phyloP scores from a whole-genome alignment of 2,888 invertebrate genomes.

The Cephonodes hylas region DNA sequence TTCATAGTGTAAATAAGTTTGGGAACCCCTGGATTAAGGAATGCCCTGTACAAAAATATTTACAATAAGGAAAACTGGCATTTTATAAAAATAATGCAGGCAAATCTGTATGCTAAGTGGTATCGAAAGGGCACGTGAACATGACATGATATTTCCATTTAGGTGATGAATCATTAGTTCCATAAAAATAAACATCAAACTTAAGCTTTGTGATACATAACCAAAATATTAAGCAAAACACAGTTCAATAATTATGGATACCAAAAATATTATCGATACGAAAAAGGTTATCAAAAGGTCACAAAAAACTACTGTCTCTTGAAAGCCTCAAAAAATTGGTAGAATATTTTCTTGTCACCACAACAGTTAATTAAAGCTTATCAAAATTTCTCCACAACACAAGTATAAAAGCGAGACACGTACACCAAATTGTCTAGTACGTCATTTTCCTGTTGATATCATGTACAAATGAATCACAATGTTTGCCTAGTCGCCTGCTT shows the following conservation, averaged over 20 bases:
- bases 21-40: too few relatives aligned
- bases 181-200: too few relatives aligned
- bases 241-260: too few relatives aligned
- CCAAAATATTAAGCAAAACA: too few relatives aligned
- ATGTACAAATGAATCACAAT: conserved; percentile 13
- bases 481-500: background rate
- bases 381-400: background rate
- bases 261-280: too few relatives aligned
- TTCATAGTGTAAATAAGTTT: too few relatives aligned
- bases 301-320: background rate
- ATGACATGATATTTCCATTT: too few relatives aligned
- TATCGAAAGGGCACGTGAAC: too few relatives aligned
- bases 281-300: too few relatives aligned
- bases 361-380: background rate
- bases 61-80: background rate
- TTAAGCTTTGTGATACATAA: too few relatives aligned
- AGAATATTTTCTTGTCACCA: background rate
- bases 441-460: conserved; percentile 16
- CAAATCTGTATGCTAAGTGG: too few relatives aligned
- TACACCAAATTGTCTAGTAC: conserved; percentile 2
- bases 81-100: background rate
- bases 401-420: background rate
- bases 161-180: too few relatives aligned
- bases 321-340: background rate
- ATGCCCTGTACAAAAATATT: background rate